Conservation (phyloP, 2,113 vertebrate species). For the Tychaedon coryphoeus region DNA sequence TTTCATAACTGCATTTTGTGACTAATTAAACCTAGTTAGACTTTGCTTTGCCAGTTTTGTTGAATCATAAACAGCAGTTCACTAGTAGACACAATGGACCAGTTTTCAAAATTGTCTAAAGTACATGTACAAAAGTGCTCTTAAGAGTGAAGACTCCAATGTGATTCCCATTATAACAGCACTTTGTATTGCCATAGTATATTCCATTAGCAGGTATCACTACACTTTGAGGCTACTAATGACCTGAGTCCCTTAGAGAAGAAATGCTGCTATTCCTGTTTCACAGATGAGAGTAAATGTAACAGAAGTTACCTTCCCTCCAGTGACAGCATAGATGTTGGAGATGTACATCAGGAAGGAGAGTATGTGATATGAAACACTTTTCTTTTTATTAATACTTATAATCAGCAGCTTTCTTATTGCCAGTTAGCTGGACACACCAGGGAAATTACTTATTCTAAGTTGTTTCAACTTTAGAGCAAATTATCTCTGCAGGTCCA, state of each 20-base stretch:
- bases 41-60: not conserved
- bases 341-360: not conserved
- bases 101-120: constrained; percentile 12
- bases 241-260: not conserved
- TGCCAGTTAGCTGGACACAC: not conserved
- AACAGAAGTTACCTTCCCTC: not conserved
- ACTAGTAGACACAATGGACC: not conserved
- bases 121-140: not conserved
- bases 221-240: not conserved
- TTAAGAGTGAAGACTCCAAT: not conserved
- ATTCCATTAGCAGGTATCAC: not conserved
- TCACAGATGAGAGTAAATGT: not conserved
- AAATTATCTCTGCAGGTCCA: not conserved
- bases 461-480: not conserved
- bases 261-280: not conserved
- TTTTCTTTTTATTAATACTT: not conserved
- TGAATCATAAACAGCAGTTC: not conserved
- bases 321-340: not conserved
- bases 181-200: not conserved
- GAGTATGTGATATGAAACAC: not conserved
- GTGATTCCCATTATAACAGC: not conserved
- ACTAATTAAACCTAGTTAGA: not conserved
- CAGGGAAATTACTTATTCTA: not conserved
- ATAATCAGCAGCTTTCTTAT: not conserved
- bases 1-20: constrained; percentile 21